Conservation (phyloP, 2,797 vertebrate species). For the Sebastes taczanowskii region DNA sequence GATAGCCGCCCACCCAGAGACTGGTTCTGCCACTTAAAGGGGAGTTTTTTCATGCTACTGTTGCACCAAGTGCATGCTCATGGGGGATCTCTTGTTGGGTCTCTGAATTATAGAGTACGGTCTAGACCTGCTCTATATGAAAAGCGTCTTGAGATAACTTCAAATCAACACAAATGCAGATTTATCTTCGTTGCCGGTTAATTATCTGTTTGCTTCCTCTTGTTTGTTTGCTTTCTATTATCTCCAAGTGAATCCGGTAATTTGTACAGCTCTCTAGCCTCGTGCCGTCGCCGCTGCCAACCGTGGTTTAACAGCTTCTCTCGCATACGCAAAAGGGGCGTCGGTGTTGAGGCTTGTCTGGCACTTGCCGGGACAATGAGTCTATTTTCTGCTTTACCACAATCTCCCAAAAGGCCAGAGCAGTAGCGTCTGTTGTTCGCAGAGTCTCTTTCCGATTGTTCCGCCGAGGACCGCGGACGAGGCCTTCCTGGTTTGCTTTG, state of each 20-base stretch:
- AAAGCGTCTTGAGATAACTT: no score
- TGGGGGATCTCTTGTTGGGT: no score
- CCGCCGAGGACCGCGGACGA: constrained; percentile 38
- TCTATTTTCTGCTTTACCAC: constrained; percentile 52
- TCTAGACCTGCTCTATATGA: no score
- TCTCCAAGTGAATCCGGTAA: background rate
- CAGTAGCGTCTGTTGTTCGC: constrained; percentile 3
- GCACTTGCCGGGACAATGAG: constrained; percentile 25
- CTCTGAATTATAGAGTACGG: no score
- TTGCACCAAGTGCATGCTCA: no score
- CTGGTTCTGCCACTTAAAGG: no score
- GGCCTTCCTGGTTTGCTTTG: constrained; percentile 23
- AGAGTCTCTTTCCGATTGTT: constrained; percentile 34
- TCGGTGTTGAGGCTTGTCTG: constrained; percentile 4
- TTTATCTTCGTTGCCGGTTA: background rate
- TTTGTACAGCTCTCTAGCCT: background rate
- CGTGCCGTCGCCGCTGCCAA: background rate
- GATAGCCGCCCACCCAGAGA: no score
- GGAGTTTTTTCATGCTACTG: no score
- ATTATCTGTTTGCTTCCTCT: background rate
- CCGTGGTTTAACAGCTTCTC: background rate
- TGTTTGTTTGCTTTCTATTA: background rate
- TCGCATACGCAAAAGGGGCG: background rate
- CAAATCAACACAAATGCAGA: background rate
- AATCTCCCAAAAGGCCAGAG: constrained; percentile 36